Evolutionary conservation across 2,888 invertebrate species (phyloP), one percentile per base, ranked within the genome.

Genomic region (Eupeodes latifasciatus): DNA sequence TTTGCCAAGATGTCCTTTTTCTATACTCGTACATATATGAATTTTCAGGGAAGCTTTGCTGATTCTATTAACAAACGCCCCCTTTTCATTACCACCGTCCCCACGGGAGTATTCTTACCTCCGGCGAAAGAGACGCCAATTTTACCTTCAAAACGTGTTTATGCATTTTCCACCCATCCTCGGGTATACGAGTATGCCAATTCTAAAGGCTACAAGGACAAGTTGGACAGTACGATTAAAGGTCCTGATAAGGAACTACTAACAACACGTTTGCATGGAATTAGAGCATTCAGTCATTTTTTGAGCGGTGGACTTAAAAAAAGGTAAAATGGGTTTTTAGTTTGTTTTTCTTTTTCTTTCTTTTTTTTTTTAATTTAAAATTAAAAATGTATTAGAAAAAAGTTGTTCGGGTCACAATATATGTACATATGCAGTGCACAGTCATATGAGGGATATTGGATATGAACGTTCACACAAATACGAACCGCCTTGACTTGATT

Each of bases 41-140:
- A 84, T 55, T 85, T 85, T 93, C 91, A 92, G 91, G 91, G 90
- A 57, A 91, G 91, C 81, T 91, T 90, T 81, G 90, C 91, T 44
- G 91, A 91, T 53, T 78, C 89, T 78, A 76, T 90, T 71, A 89
- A 91, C 77, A 94, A 93, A 67, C 93, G 94, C 84, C 95, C 95
- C 82, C 95, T 97, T 11, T 97, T 97, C 92, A 96, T 97, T 89
- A 97, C 97, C 11, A 97, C 97, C 0, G 97, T 97, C 61, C 96
- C 96, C 90, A 95, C 95, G 74, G 97, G 97, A 4, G 95, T 96
- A 91, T 97, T 97, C 92, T 93, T 97, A 89, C 95, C 96, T 91
- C 97, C 97, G 6, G 96, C 97, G 61, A 96, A 96, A 9, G 93
- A 93, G 69, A 90, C 92, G 81, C 92, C 92, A 89, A 89, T 92